These are phyloP conservation scores for Eucera pruinosa DNA, from an alignment of 2,888 invertebrate species.

Conservation along the genomic window DNA sequence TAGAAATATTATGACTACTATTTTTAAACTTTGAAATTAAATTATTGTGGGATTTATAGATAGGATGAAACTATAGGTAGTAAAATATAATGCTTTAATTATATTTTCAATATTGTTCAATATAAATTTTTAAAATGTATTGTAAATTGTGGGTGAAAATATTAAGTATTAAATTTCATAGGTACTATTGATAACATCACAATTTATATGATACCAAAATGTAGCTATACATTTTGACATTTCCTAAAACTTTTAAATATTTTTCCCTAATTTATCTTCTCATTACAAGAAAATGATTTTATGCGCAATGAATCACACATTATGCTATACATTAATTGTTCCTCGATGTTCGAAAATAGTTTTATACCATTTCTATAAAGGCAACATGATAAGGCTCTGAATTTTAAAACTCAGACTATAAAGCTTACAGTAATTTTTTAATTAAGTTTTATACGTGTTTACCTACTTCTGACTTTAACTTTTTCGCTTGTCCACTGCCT, in stretches of 20 bases:
- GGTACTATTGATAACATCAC: slow-evolving; percentile 55
- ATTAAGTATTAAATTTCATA: slow-evolving; percentile 44
- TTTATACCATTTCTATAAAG: slow-evolving; percentile 29
- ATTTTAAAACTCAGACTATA: slow-evolving; percentile 4
- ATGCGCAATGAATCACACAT: slow-evolving; percentile 4
- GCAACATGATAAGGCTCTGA: slow-evolving; percentile 31
- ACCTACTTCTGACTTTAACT: background rate
- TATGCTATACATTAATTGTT: slow-evolving; percentile 8
- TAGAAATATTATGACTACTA: background rate
- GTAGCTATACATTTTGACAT: slow-evolving; percentile 39
- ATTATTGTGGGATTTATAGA: slow-evolving; percentile 1
- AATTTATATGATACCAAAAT: slow-evolving; percentile 51
- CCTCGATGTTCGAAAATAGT: slow-evolving; percentile 18
- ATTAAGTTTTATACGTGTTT: slow-evolving; percentile 10
- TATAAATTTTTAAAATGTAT: slow-evolving; percentile 60
- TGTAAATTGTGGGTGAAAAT: slow-evolving; percentile 39
- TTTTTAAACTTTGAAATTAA: background rate
- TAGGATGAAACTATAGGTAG: slow-evolving; percentile 33
- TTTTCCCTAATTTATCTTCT: slow-evolving; percentile 30
- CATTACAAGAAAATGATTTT: slow-evolving; percentile 8
- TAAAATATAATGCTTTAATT: slow-evolving; percentile 57
- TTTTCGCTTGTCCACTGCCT: slow-evolving; percentile 29
- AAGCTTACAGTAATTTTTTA: slow-evolving; percentile 1
- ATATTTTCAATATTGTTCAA: slow-evolving; percentile 50
- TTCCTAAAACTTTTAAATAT: slow-evolving; percentile 40